Base-by-base conservation (phyloP, 2,113 vertebrate species). In the Misgurnus anguillicaudatus region DNA sequence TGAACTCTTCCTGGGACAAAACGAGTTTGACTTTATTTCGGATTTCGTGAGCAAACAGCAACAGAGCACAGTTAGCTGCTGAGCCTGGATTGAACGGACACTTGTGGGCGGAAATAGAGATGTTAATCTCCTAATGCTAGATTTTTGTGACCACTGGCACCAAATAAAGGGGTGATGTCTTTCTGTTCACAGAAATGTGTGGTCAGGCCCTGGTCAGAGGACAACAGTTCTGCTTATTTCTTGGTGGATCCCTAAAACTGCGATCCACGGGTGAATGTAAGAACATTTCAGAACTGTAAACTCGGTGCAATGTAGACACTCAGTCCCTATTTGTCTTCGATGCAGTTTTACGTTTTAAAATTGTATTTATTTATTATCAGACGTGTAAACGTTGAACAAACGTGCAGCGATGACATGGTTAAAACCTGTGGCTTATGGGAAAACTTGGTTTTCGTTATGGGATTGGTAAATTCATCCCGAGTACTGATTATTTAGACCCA, bases 11-110 rank as follows among this genome's bases (percentile, higher is more conserved):
- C 89, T 99, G 88, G 97, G 96, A 88, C 98, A 99, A 90, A 99
- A 99, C 58, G 98, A 99, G 91, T 97, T 99, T 79, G 97, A 99
- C 90, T 99, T 98, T 86, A 94, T 98, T 87, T 94, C 96, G 60
- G 98, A 99, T 94, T 97, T 98, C 90, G 97, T 98, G 78, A 95
- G 91, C 88, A 97, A 96, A 92, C 96, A 97, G 86, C 96, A 98
- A 75, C 93, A 96, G 21, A 98, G 96, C 86, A 95, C 97, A 0
- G 95, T 99, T 74, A 98, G 96, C 79, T 99, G 98, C 87, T 98
- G 94, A 98, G 87, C 76, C 3, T 4, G 8, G 31, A 21, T 86
- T 78, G 80, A 80, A 86, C 67, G 66, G 67, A 77, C 57, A 60
- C 36, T 76, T 71, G 48, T 39, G 14, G 41, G 68, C 65, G 11